Conservation (phyloP, 2,797 vertebrate genomes). For the Astyanax mexicanus region DNA sequence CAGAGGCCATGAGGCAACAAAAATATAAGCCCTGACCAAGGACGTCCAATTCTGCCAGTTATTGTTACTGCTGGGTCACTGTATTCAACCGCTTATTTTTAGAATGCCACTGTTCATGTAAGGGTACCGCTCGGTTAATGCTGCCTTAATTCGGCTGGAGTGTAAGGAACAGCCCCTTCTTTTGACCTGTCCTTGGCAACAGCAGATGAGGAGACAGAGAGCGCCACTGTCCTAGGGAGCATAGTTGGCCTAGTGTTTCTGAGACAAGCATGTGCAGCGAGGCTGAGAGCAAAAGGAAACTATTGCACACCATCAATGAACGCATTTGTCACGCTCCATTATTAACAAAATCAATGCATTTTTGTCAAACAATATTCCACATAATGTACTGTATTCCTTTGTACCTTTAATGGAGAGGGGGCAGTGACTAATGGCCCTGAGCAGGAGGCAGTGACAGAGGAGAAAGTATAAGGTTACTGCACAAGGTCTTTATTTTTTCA, state of each 20-base stretch:
- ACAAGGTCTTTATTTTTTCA: conserved; percentile 69
- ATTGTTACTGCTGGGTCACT: conserved; percentile 72
- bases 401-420: conserved; percentile 68
- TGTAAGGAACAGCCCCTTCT: conserved; percentile 64
- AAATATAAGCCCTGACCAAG: conserved; percentile 61
- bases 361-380: conserved; percentile 71
- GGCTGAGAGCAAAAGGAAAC: conserved; percentile 71
- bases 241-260: conserved; percentile 69
- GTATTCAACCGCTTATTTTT: conserved; percentile 69
- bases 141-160: conserved; percentile 42
- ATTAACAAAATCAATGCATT: conserved; percentile 75
- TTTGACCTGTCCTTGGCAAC: conserved; percentile 63
- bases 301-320: conserved; percentile 68
- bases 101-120: conserved; percentile 66
- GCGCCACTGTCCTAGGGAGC: conserved; percentile 66
- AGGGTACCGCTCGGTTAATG: conserved; percentile 69
- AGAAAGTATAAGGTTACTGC: conserved; percentile 71
- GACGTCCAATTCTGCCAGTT: conserved; percentile 67
- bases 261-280: conserved; percentile 26
- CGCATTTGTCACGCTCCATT: conserved; percentile 75
- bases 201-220: conserved; percentile 66
- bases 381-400: conserved; percentile 69
- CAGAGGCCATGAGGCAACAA: conserved; percentile 50
- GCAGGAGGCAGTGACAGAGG: conserved; percentile 66
- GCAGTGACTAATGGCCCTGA: conserved; percentile 70